Conservation (phyloP, 2,113 vertebrate species). For the Hippotragus niger region DNA sequence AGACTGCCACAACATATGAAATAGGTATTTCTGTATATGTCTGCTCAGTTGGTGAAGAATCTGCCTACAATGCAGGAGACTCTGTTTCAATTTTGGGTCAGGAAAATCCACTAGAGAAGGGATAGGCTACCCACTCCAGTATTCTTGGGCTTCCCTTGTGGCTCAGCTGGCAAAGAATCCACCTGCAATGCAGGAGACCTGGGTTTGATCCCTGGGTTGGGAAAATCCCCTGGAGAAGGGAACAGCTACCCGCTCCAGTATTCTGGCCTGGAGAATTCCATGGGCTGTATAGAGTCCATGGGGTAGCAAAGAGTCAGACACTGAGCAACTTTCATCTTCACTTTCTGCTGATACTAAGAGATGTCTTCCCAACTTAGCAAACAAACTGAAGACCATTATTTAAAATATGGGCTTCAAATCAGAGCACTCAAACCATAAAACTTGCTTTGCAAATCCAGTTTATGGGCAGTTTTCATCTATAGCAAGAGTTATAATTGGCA, state of each 20-base stretch:
- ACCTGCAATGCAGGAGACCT: background rate
- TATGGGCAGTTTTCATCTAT: background rate
- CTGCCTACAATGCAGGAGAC: background rate
- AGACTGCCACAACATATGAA: background rate
- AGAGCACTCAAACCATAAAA: background rate
- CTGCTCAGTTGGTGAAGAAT: background rate
- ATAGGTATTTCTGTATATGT: background rate
- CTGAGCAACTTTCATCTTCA: background rate
- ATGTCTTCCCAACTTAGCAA: background rate
- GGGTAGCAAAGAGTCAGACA: accelerated
- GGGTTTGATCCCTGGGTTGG: background rate
- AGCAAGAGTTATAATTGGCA: background rate
- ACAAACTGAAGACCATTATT: background rate
- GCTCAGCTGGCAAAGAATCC: background rate
- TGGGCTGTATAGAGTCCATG: background rate
- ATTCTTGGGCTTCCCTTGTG: background rate
- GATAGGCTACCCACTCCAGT: background rate
- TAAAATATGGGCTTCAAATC: constrained; percentile 32
- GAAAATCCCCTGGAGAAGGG: background rate
- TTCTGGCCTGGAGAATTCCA: background rate
- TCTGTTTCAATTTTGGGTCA: background rate
- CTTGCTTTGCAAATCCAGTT: background rate
- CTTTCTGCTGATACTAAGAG: background rate
- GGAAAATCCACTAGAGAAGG: background rate
- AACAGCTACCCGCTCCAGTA: background rate